Evolutionary conservation across 2,797 vertebrate species (phyloP), one percentile per base, ranked within the genome.

Genomic region (Psittacula derbiana): DNA sequence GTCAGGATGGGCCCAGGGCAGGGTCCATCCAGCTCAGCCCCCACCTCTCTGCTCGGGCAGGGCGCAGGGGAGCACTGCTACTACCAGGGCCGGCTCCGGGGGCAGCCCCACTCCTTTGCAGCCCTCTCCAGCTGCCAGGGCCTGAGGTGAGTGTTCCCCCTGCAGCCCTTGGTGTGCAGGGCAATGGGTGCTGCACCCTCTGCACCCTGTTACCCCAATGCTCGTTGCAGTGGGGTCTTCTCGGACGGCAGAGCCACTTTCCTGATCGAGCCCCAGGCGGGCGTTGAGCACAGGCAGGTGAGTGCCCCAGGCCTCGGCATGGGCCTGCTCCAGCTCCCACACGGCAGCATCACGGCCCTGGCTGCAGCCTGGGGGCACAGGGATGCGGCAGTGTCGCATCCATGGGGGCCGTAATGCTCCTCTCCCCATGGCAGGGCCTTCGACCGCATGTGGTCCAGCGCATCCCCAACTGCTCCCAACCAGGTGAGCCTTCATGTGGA

Each of bases 91-190:
- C 95, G 85, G 50, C 83, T 99, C 60, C 98, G 99, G 46, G 99
- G 98, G 43, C 96, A 97, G 84, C 97, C 97, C 0, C 93, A 67
- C 50, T 99, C 99, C 78, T 99, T 99, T 87, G 99, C 92, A 0
- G 99, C 99, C n/a, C 95, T 99, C 47, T 99, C 99, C 92, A 99
- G 99, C 96, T 99, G 99, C 97, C 98, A 98, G 8, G 99, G 99
- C 83, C 98, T 99, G 70, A 98, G 96, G 99, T 99, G 95, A 99
- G 99, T 98, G 86, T 11, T 4, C 27, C 16, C 28, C 36, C 36
- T 5, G 36, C 4, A 0, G 18, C 80, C 43, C 57, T 16, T 0
- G 53, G 12, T 1, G 30, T 16, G 19, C 5, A 3, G 5, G 12
- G 16, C 8, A 9, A n/a, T 50, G 33, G 30, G 13, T 57, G 53